Conservation (phyloP, 1,140 invertebrate genomes). For the Drosophila sp. region DNA sequence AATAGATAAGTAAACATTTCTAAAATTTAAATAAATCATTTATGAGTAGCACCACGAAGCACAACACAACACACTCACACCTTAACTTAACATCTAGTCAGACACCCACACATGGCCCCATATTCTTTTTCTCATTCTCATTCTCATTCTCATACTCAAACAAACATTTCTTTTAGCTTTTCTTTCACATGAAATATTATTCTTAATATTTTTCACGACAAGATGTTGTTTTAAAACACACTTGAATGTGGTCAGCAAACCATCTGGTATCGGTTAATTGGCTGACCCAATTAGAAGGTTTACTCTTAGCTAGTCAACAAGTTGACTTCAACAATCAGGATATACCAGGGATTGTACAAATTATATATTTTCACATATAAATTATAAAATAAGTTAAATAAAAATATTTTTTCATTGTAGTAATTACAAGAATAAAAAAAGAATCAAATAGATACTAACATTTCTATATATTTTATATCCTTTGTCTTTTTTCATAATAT, state of each 20-base stretch:
- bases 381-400: too few species aligned
- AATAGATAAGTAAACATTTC: conserved; percentile 77
- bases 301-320: conserved; percentile 9
- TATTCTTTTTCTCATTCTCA: conserved; percentile 34
- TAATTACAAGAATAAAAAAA: too few species aligned
- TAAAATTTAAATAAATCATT: conserved; percentile 71
- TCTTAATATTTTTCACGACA: conserved; percentile 33
- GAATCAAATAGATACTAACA: too few species aligned
- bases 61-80: conserved; percentile 4
- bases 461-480: too few species aligned
- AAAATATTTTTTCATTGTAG: too few species aligned
- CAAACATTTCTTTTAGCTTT: conserved; percentile 63
- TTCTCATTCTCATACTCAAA: conserved; percentile 39
- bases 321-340: conserved; percentile 2
- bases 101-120: conserved; percentile 38
- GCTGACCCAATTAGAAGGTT: conserved; percentile 36
- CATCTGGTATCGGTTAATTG: conserved; percentile 36
- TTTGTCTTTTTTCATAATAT: too few species aligned
- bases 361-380: too few species aligned
- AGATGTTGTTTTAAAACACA: conserved; percentile 37
- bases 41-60: conserved; percentile 36
- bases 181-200: conserved; percentile 41
- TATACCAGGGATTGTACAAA: not conserved
- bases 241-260: conserved; percentile 23
- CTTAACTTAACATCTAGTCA: conserved; percentile 11